Base-by-base conservation (phyloP, 2,888 invertebrate species). In the Leptura quadrifasciata region DNA sequence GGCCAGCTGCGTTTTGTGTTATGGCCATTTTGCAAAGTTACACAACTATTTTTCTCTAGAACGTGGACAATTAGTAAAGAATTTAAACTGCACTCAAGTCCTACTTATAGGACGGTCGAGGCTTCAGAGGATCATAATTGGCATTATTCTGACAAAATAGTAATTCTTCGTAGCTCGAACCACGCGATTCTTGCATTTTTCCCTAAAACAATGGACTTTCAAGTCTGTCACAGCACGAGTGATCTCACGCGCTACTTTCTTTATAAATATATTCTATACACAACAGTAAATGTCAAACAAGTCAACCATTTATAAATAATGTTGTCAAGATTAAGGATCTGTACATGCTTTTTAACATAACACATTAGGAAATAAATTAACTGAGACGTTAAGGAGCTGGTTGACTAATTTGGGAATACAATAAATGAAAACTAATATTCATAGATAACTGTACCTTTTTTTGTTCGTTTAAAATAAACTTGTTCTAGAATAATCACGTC, bases 231-330 rank as follows among this genome's bases (percentile, higher is more conserved):
- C 72, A 80, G 77, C 80, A 79, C 80, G 79, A 80, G 78, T 82
- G 78, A 76, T 84, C 84, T 83, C 85, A 85, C 85, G 84, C 78
- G 84, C 84, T 82, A 84, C 84, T 85, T 85, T 85, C 81, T 76
- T 79, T 72, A 61, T 67, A 75, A 77, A 77, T 79, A 77, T 77
- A 79, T 81, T 81, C 80, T 65, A 69, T 70, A 76, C 77, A 73
- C 79, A 75, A 55, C 70, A 77, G 63, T 58, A 72, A 75, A 78
- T 79, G 79, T 80, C 79, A 80, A 76, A 80, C 75, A 79, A 77
- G 74, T 77, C 79, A 75, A 77, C 78, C 79, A 75, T 78, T 81
- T 72, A 80, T 81, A 79, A 81, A 79, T 79, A 80, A 79, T 80
- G 60, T 76, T 68, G 76, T 76, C 68, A 15, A 77, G 81, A 81